Percentiles rank a stretch among this genome's conserved stretches.
phyloP scores from a whole-genome alignment of 1,140 invertebrate species.

The Zaprionus ghesquierei region DNA sequence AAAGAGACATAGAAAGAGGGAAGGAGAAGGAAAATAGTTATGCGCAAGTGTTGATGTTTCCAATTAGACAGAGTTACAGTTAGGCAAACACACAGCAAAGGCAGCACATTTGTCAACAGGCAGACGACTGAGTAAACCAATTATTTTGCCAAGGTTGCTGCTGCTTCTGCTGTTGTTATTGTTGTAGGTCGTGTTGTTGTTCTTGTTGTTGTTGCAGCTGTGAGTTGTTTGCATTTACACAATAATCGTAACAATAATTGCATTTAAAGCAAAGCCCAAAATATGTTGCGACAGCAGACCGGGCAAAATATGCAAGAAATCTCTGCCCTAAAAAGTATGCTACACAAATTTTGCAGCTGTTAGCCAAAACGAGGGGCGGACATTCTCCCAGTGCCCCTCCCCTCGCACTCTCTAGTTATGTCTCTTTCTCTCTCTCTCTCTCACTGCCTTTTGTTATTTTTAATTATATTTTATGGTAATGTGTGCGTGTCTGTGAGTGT shows the following conservation, averaged over 20 bases:
- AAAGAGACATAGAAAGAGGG: not conserved
- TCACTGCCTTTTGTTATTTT: conserved; percentile 55
- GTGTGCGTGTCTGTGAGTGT: not conserved
- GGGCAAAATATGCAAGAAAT: conserved; percentile 70
- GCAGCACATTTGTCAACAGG: conserved; percentile 45
- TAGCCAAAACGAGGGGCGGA: not conserved
- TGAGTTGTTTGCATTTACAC: conserved; percentile 47
- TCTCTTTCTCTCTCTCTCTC: not conserved
- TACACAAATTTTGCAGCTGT: conserved; percentile 39
- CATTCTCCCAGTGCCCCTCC: not conserved
- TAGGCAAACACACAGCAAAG: conserved; percentile 31
- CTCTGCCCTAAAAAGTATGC: conserved; percentile 33
- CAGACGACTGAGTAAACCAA: conserved; percentile 52
- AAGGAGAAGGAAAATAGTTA: not conserved
- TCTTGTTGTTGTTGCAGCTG: conserved; percentile 7
- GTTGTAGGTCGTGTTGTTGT: not conserved
- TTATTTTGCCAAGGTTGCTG: conserved; percentile 41
- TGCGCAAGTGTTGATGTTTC: conserved; percentile 45
- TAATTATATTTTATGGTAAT: conserved; percentile 78
- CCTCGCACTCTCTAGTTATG: not conserved
- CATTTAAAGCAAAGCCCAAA: conserved; percentile 48
- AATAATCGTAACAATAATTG: conserved; percentile 71
- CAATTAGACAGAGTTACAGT: conserved; percentile 55
- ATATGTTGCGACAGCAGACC: conserved; percentile 52
- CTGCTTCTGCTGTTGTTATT: not conserved